Conservation (phyloP, 2,888 invertebrate genomes). For the Drosophila mettleri region DNA sequence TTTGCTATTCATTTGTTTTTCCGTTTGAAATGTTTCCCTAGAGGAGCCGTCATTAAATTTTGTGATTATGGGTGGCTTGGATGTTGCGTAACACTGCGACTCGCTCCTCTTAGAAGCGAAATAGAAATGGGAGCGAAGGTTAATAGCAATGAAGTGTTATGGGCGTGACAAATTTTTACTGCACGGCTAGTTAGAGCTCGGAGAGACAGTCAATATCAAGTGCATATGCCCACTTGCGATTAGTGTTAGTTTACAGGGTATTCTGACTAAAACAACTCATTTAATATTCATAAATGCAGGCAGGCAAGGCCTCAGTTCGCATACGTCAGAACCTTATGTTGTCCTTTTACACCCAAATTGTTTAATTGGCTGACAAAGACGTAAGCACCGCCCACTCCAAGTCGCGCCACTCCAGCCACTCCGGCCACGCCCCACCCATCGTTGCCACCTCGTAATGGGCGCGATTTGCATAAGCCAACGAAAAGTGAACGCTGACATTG, state of each 20-base stretch:
- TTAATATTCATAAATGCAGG: slow-evolving; percentile 77
- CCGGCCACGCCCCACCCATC: slow-evolving; percentile 14
- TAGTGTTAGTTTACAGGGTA: slow-evolving; percentile 26
- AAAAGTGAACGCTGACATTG: slow-evolving; percentile 70
- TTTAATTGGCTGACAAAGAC: slow-evolving; percentile 74
- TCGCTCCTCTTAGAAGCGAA: neutral
- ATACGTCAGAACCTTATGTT: slow-evolving; percentile 43
- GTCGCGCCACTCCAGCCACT: no score
- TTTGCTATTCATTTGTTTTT: slow-evolving; percentile 12
- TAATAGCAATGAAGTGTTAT: neutral
- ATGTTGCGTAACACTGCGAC: slow-evolving; percentile 14
- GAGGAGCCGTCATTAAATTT: slow-evolving; percentile 40
- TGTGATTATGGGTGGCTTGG: slow-evolving; percentile 27
- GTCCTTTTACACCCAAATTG: slow-evolving; percentile 70
- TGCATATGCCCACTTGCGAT: neutral
- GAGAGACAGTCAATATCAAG: neutral
- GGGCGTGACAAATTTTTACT: slow-evolving; percentile 13
- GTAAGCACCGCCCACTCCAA: slow-evolving; percentile 12
- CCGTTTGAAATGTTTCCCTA: slow-evolving; percentile 27
- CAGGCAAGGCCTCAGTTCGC: slow-evolving; percentile 49
- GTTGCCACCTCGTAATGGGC: slow-evolving; percentile 7
- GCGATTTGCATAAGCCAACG: slow-evolving; percentile 77
- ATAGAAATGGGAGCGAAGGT: no score
- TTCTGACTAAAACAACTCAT: slow-evolving; percentile 55
- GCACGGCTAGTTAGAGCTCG: neutral